A percentile compares a stretch with the other conserved stretches of the same genome.
Evolutionary conservation across 1,140 invertebrate species (phyloP).

Genomic region (Laupala kohalensis): DNA sequence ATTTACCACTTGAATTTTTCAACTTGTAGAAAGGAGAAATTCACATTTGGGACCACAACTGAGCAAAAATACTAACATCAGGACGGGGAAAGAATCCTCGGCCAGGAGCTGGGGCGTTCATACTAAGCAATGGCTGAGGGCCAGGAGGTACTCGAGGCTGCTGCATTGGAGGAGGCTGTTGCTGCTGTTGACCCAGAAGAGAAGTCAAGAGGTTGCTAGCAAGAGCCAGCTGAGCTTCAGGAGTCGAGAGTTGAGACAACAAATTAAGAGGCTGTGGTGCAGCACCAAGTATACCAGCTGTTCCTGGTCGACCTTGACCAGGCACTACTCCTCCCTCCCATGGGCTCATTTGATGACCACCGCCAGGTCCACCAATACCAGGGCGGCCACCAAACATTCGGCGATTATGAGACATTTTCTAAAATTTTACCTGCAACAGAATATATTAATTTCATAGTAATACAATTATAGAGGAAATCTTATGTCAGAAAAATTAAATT

Average conservation of each 20-base stretch:
- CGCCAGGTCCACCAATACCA: slow-evolving; percentile 1
- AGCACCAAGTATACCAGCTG: slow-evolving; percentile 29
- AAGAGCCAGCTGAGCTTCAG: slow-evolving; percentile 32
- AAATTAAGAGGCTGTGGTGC: slow-evolving; percentile 27
- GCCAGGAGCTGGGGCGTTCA: neutral
- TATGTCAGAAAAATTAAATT: no score
- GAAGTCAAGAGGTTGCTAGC: slow-evolving; percentile 34
- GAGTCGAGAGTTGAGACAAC: slow-evolving; percentile 29
- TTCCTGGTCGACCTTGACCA: slow-evolving; percentile 2
- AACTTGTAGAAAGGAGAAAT: no score
- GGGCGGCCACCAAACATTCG: neutral
- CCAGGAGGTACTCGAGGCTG: neutral
- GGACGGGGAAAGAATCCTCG: neutral
- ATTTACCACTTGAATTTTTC: no score
- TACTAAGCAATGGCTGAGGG: neutral
- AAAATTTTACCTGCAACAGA: no score
- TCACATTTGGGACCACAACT: no score
- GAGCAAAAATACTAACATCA: slow-evolving; percentile 10
- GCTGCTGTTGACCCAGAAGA: slow-evolving; percentile 31
- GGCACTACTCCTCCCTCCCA: slow-evolving; percentile 37
- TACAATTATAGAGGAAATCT: no score
- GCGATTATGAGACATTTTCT: neutral
- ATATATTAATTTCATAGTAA: no score
- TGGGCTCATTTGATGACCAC: slow-evolving; percentile 21
- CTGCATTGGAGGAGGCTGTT: slow-evolving; percentile 12